phyloP scores from a whole-genome alignment of 2,888 invertebrate species.

The Podotricha telesiphe region DNA sequence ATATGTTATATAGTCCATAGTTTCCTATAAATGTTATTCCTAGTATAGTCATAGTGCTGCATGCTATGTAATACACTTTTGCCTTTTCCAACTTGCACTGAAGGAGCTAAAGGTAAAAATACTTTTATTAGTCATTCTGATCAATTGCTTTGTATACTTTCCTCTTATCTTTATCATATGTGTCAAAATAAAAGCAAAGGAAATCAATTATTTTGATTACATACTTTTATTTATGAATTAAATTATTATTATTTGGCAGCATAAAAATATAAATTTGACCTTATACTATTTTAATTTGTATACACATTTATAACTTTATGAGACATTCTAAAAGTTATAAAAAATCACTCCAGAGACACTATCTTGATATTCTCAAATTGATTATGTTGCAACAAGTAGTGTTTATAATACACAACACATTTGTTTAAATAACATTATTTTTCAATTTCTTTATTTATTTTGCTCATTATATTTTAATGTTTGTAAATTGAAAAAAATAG shows the following conservation, averaged over 20 bases:
- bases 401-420: neutral
- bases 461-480: too few species aligned
- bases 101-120: slow-evolving; percentile 77
- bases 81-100: slow-evolving; percentile 64
- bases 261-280: neutral
- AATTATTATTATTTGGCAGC: neutral
- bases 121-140: slow-evolving; percentile 31
- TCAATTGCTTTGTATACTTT: slow-evolving; percentile 8
- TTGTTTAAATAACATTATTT: neutral
- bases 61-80: slow-evolving; percentile 65
- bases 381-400: neutral
- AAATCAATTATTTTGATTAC: neutral
- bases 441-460: neutral
- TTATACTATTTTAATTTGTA: neutral
- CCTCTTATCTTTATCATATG: slow-evolving; percentile 16
- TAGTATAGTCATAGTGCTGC: slow-evolving; percentile 33
- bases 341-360: neutral
- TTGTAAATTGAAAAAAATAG: too few species aligned
- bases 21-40: neutral
- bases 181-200: slow-evolving; percentile 30
- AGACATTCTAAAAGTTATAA: neutral
- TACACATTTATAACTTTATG: neutral
- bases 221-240: neutral
- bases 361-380: neutral
- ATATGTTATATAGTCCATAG: neutral